Evolutionary conservation across 37 sponge, comb jelly and placozoan genomes (phyloP).

Genomic region (Dysidea cf. avara): DNA sequence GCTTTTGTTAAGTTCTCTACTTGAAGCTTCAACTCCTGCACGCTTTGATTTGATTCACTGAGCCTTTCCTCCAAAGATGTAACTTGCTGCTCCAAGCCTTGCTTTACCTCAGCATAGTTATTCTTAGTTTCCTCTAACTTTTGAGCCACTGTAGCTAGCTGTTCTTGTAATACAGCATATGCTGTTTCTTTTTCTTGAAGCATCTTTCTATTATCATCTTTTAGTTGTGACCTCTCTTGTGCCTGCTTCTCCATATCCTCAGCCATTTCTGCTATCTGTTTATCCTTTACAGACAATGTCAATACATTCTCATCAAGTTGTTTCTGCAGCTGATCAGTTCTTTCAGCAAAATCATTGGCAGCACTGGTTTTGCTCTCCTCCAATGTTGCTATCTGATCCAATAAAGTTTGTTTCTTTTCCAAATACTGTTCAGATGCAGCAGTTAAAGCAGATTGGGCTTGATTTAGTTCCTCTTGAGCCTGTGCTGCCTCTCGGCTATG

Average conservation of each 20-base stretch:
- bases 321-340: constrained; percentile 15
- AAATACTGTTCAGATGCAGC: not conserved
- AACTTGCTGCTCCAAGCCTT: not conserved
- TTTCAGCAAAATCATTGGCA: not conserved
- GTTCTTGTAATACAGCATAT: not conserved
- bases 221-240: constrained; percentile 7
- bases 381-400: too few species aligned
- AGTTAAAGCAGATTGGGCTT: not conserved
- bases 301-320: not conserved
- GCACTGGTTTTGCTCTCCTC: too few species aligned
- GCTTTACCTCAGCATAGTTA: not conserved
- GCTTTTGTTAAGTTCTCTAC: not conserved
- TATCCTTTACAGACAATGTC: not conserved
- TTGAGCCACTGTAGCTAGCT: not conserved
- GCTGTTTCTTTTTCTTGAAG: constrained; percentile 3
- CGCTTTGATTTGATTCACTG: not conserved
- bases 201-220: not conserved
- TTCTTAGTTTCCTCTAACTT: not conserved
- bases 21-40: not conserved
- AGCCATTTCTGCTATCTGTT: not conserved
- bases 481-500: not conserved
- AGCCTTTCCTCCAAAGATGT: not conserved
- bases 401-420: too few species aligned
- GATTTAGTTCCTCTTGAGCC: not conserved
- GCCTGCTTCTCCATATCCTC: not conserved